These are phyloP conservation scores for Chamaetylas fuelleborni DNA, from an alignment of 2,113 vertebrate genomes.

Conservation along the genomic window DNA sequence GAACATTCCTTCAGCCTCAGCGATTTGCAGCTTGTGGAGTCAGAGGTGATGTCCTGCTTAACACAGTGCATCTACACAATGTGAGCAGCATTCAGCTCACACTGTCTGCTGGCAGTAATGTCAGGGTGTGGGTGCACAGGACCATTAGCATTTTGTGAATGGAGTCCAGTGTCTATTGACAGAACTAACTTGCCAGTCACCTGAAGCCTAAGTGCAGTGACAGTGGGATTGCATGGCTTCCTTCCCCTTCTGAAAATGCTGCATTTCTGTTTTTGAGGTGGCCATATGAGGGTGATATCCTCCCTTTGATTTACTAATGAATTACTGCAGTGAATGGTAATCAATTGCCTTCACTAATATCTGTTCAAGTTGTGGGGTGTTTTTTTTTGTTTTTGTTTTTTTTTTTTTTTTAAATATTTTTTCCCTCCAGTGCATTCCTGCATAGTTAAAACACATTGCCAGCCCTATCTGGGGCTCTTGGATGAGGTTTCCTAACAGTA, in stretches of 20 bases:
- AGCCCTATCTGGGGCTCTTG: neutral
- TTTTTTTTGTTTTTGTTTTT: neutral
- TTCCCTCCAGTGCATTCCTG: neutral
- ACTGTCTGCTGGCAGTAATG: neutral
- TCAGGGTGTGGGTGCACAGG: neutral
- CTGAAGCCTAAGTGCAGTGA: neutral
- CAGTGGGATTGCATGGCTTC: neutral
- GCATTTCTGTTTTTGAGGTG: neutral
- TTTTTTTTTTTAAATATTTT: no score
- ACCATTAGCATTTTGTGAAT: neutral
- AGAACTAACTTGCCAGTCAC: neutral
- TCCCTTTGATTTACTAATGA: neutral
- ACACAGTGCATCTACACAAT: fast-evolving
- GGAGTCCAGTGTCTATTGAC: neutral
- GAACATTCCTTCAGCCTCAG: neutral
- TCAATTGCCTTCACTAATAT: neutral
- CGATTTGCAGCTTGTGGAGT: fast-evolving
- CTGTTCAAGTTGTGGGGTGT: neutral
- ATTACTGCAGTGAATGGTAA: neutral
- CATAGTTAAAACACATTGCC: neutral
- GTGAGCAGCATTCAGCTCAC: neutral
- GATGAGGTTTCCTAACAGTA: neutral
- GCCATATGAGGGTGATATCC: neutral
- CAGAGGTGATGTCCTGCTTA: neutral
- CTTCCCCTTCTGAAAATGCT: neutral